These are phyloP conservation scores for Actinopyga echinites DNA, from an alignment of 53 echinoderm and acorn worm genomes.

Conservation along the genomic window DNA sequence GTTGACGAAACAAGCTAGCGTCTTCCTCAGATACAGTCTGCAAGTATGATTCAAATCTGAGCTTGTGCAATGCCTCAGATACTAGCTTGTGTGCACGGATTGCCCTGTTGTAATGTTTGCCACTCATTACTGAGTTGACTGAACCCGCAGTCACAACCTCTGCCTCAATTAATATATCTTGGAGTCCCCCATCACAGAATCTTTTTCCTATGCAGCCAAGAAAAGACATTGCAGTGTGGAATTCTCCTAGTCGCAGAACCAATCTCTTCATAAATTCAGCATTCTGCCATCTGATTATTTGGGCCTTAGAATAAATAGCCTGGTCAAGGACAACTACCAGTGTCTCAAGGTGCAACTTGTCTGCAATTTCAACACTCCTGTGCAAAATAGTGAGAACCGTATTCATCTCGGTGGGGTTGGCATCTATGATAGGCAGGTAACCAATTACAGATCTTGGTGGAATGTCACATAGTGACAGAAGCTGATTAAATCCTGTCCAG, in stretches of 20 bases:
- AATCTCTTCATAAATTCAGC: neutral
- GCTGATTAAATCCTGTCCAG: constrained; percentile 19
- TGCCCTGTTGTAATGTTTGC: constrained; percentile 49
- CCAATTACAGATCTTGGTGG: neutral
- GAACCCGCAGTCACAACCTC: constrained; percentile 39
- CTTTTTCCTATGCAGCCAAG: constrained; percentile 44
- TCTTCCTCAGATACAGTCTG: constrained; percentile 36
- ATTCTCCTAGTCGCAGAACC: neutral
- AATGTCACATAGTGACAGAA: neutral
- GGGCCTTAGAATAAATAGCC: neutral
- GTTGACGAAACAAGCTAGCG: neutral
- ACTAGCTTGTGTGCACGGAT: constrained; percentile 34
- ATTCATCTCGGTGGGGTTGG: neutral
- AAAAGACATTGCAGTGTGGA: constrained; percentile 39
- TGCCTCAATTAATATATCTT: constrained; percentile 44
- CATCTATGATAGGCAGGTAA: constrained; percentile 21
- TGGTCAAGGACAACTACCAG: neutral
- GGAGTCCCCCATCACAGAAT: constrained; percentile 47
- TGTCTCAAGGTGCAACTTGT: neutral
- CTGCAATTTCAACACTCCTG: neutral
- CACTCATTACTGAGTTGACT: constrained; percentile 35
- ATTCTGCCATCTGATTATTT: neutral
- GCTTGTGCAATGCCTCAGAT: constrained; percentile 29
- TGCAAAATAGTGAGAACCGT: neutral
- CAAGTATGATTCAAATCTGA: constrained; percentile 29